Conservation (phyloP, 2,888 invertebrate genomes). For the Metalampra italica region DNA sequence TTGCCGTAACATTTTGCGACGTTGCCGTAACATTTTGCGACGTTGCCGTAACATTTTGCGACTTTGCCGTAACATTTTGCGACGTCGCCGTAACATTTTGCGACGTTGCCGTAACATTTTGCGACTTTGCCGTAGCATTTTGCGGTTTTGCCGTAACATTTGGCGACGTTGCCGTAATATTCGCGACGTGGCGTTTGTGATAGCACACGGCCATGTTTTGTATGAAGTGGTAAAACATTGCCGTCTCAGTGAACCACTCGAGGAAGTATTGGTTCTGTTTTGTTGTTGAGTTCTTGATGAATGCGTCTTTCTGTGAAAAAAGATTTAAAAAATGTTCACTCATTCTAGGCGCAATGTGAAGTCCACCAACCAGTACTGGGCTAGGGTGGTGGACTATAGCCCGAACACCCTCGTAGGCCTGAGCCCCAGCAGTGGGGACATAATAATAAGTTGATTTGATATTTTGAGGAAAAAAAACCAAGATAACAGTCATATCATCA, state of each 20-base stretch:
- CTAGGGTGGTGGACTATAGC: no score
- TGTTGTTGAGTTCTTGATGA: slow-evolving; percentile 81
- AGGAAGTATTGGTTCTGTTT: slow-evolving; percentile 85
- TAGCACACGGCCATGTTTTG: slow-evolving; percentile 62
- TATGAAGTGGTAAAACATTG: slow-evolving; percentile 89
- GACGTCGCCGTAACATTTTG: no score
- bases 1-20: no score
- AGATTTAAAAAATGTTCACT: no score
- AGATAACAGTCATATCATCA: no score
- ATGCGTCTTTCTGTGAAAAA: slow-evolving; percentile 81
- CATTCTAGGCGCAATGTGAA: no score
- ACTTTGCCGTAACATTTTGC: not conserved
- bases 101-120: no score
- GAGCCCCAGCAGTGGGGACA: no score
- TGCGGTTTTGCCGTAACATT: not conserved
- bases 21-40: not conserved
- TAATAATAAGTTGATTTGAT: no score
- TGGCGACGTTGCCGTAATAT: slow-evolving; percentile 1
- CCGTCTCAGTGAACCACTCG: slow-evolving; percentile 92
- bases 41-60: not conserved
- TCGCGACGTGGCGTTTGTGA: slow-evolving; percentile 12
- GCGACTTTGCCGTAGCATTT: not conserved
- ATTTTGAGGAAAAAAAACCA: no score
- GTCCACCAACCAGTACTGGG: no score
- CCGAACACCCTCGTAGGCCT: no score